Evolutionary conservation across 2,888 invertebrate genomes (phyloP), one percentile per base, ranked within the genome.

Genomic region (Meloe dianella): DNA sequence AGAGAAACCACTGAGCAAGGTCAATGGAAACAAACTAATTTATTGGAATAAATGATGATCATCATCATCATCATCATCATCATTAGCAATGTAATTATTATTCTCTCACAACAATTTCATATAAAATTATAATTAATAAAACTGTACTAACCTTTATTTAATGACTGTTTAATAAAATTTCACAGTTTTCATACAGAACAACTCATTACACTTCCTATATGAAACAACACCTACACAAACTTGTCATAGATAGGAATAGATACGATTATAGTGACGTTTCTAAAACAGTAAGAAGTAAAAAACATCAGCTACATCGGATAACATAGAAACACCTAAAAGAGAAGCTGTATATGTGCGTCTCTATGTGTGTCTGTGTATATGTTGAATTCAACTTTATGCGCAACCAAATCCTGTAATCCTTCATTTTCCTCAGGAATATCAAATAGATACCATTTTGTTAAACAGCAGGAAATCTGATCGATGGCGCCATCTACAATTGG

Each of bases 141-240:
- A 67, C 64, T 7, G 3, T 54, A 54, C 54, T 54, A 54, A 54
- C 54, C 54, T 54, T 22, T 14, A 3, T 54, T 24, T 47, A 8
- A 29, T 6, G 60, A 57, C 24, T 58, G 64, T 64, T 64, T 59
- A 59, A 61, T 57, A 61, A 30, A 60, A 60, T 51, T 60, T 59
- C 32, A 56, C 63, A 24, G 59, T 67, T 68, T 68, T 68, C 63
- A 66, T 63, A 67, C 64, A 70, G 61, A 67, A 70, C 60, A 67
- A 70, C 61, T 54, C 66, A 68, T 68, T 61, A 57, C 64, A 64
- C 66, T 70, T 68, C 60, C 66, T 68, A 58, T 51, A 35, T 60
- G 58, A 66, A 66, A 69, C 63, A 66, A 73, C 74, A 72, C 74
- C 74, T 73, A 75, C 72, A 73, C 70, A 32, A 72, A 73, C 72